phyloP scores from a whole-genome alignment of 1,140 invertebrate genomes.

The Alviniconcha marisindica region DNA sequence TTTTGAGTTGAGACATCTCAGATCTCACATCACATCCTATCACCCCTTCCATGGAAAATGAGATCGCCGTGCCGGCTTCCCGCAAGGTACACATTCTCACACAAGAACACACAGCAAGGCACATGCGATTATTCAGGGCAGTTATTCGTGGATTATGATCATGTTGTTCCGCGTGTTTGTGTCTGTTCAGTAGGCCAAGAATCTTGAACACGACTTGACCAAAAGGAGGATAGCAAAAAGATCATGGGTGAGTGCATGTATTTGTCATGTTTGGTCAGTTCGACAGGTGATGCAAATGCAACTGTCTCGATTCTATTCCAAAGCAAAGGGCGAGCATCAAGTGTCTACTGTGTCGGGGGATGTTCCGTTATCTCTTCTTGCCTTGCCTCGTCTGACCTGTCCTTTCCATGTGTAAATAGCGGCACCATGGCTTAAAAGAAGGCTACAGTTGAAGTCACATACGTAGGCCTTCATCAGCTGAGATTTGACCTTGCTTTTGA shows the following conservation, averaged over 20 bases:
- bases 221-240: background rate
- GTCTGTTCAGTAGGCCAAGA: background rate
- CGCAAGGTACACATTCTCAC: slow-evolving; percentile 22
- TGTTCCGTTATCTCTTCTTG: slow-evolving; percentile 19
- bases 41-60: slow-evolving; percentile 13
- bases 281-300: slow-evolving; percentile 23
- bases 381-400: background rate
- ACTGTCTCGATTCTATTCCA: background rate
- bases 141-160: slow-evolving; percentile 1
- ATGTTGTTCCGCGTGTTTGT: slow-evolving; percentile 4
- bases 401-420: background rate
- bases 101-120: slow-evolving; percentile 10
- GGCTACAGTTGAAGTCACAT: background rate
- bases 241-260: slow-evolving; percentile 20
- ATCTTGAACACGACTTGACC: background rate
- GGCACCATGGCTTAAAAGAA: background rate
- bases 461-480: background rate
- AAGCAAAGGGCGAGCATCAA: slow-evolving; percentile 22
- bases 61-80: slow-evolving; percentile 27
- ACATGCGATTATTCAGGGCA: slow-evolving; percentile 10
- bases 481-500: slow-evolving; percentile 16
- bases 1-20: too few species aligned
- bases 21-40: background rate
- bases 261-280: background rate
- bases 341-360: background rate